Evolutionary conservation across 1,140 invertebrate species (phyloP).

Genomic region (Neoseiulus cucumeris): DNA sequence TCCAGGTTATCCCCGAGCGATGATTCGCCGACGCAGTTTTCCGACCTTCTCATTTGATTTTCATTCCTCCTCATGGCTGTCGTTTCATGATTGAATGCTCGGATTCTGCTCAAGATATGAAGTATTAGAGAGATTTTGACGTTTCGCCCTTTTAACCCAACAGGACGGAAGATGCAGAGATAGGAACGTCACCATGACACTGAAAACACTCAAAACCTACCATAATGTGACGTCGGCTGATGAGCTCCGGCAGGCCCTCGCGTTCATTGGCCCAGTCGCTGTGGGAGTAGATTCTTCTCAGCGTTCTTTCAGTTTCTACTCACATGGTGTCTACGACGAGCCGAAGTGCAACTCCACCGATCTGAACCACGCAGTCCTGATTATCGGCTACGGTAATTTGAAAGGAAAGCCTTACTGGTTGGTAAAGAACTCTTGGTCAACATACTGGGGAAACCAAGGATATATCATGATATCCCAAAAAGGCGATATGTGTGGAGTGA

Average conservation of each 20-base stretch:
- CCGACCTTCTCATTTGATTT: not conserved
- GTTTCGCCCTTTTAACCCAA: not conserved
- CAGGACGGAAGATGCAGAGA: not conserved
- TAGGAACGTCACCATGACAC: not conserved
- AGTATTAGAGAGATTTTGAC: not conserved
- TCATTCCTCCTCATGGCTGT: not conserved
- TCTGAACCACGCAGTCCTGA: not conserved
- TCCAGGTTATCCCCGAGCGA: not conserved
- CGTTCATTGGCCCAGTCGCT: not conserved
- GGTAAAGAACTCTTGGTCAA: not conserved
- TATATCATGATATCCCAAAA: not conserved
- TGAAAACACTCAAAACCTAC: not conserved
- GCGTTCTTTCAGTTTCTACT: not conserved
- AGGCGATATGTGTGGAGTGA: not conserved
- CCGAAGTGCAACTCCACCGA: not conserved
- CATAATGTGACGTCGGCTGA: not conserved
- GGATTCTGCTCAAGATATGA: not conserved
- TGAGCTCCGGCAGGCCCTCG: not conserved
- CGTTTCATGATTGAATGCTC: not conserved
- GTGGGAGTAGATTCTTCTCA: not conserved
- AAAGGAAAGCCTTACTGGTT: not conserved
- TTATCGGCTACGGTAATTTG: not conserved
- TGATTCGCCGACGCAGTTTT: not conserved
- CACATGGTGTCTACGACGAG: not conserved
- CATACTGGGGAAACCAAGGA: not conserved